Conservation (phyloP, 2,888 invertebrate genomes). For the Nomada ruficornis region DNA sequence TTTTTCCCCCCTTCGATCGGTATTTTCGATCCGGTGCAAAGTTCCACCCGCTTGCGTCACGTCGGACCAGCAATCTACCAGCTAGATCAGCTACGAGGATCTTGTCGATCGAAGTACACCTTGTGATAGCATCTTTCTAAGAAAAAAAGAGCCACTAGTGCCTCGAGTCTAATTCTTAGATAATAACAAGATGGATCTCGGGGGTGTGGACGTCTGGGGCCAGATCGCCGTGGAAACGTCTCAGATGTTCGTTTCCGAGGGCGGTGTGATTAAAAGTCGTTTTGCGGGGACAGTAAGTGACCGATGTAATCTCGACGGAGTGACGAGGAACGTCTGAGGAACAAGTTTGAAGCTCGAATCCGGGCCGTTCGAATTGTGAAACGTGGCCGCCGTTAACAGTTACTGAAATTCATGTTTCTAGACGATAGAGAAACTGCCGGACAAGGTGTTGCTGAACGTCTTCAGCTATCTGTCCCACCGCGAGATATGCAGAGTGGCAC, state of each 20-base stretch:
- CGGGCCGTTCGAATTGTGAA: neutral
- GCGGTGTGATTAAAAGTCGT: constrained; percentile 91
- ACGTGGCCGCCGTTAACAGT: neutral
- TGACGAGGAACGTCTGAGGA: no score
- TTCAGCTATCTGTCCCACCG: constrained; percentile 97
- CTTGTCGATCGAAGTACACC: constrained; percentile 2
- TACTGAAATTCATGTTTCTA: constrained; percentile 83
- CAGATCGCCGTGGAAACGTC: constrained; percentile 94
- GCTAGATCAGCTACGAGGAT: neutral
- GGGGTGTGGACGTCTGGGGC: constrained; percentile 92
- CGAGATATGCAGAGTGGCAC: constrained; percentile 97
- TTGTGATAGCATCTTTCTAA: neutral
- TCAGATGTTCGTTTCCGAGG: constrained; percentile 93
- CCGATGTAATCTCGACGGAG: neutral
- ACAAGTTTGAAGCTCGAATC: neutral
- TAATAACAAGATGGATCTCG: constrained; percentile 87
- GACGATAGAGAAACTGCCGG: constrained; percentile 98
- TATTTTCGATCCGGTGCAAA: neutral
- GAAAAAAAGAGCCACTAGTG: neutral
- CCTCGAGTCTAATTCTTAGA: constrained; percentile 24
- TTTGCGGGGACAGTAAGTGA: constrained; percentile 93
- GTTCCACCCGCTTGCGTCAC: neutral
- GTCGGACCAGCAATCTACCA: no score
- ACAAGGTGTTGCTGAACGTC: constrained; percentile 96
- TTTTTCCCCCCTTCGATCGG: neutral